These are phyloP conservation scores for Podarcis lilfordi DNA, from an alignment of 2,797 vertebrate genomes.

Conservation along the genomic window DNA sequence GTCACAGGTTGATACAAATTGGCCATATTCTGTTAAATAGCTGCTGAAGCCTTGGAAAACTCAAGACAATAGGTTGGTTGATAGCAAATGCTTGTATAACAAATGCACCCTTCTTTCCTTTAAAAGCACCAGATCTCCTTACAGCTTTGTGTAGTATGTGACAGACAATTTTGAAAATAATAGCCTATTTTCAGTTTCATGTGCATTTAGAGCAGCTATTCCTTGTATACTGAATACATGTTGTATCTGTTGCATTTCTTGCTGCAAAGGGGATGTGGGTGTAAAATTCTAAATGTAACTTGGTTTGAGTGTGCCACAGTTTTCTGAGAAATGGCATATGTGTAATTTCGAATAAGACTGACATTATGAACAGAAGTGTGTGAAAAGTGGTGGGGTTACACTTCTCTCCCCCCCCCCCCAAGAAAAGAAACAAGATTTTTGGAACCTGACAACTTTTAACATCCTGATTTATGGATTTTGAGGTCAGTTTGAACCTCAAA, in stretches of 20 bases:
- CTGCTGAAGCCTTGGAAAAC: not conserved
- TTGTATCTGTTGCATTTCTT: conserved; percentile 14
- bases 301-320: not conserved
- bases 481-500: not conserved
- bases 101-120: conserved; percentile 62
- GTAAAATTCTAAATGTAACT: conserved; percentile 4
- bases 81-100: conserved; percentile 59
- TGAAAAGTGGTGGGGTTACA: conserved; percentile 23
- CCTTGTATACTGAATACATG: conserved; percentile 44
- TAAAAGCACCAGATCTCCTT: conserved; percentile 57
- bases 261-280: conserved; percentile 18
- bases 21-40: conserved; percentile 64
- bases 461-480: not conserved
- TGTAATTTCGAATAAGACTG: not conserved
- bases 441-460: not conserved
- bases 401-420: not conserved
- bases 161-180: conserved; percentile 63
- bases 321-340: not conserved
- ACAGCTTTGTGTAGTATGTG: conserved; percentile 64
- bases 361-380: not conserved
- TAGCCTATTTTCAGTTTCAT: conserved; percentile 43
- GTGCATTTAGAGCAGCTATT: conserved; percentile 54
- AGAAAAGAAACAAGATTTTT: not conserved
- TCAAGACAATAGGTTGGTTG: conserved; percentile 72
- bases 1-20: conserved; percentile 72